phyloP scores from a whole-genome alignment of 2,113 vertebrate genomes.

The Sinocyclocheilus anshuiensis region DNA sequence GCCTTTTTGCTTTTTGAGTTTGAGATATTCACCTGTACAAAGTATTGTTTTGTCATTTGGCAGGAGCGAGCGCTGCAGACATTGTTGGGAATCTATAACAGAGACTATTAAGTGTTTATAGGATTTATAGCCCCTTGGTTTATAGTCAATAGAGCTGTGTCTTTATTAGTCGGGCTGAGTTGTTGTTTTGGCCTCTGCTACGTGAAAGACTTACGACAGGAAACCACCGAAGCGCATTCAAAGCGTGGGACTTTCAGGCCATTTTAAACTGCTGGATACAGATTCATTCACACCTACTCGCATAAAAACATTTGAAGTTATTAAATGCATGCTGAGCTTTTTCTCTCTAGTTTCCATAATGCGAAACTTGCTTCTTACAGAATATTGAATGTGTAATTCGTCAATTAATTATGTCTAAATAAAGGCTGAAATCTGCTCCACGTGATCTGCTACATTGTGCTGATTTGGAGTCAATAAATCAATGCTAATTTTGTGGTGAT shows the following conservation, averaged over 20 bases:
- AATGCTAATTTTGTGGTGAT: slow-evolving; percentile 9
- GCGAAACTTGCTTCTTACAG: not conserved
- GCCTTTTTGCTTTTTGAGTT: not conserved
- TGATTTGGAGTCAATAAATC: not conserved
- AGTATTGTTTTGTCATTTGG: slow-evolving; percentile 26
- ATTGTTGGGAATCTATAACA: not conserved
- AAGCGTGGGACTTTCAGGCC: not conserved
- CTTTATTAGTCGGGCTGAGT: slow-evolving; percentile 34
- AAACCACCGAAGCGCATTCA: not conserved
- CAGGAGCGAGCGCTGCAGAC: not conserved
- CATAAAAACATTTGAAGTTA: not conserved
- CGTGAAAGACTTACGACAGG: slow-evolving; percentile 17
- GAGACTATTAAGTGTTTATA: slow-evolving; percentile 31
- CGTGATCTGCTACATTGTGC: not conserved
- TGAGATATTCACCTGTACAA: not conserved
- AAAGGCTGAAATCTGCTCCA: not conserved
- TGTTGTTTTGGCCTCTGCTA: slow-evolving; percentile 33
- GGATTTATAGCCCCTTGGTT: slow-evolving; percentile 31
- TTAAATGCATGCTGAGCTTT: not conserved
- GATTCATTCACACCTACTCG: slow-evolving; percentile 7
- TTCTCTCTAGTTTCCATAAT: not conserved
- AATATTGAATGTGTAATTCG: not conserved
- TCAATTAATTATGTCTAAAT: not conserved
- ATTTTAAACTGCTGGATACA: slow-evolving; percentile 13
- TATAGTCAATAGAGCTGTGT: slow-evolving; percentile 37